A percentile compares a stretch with the other conserved stretches of the same genome.
Conservation (phyloP, 2,113 vertebrate species). For the Heterocephalus glaber region DNA sequence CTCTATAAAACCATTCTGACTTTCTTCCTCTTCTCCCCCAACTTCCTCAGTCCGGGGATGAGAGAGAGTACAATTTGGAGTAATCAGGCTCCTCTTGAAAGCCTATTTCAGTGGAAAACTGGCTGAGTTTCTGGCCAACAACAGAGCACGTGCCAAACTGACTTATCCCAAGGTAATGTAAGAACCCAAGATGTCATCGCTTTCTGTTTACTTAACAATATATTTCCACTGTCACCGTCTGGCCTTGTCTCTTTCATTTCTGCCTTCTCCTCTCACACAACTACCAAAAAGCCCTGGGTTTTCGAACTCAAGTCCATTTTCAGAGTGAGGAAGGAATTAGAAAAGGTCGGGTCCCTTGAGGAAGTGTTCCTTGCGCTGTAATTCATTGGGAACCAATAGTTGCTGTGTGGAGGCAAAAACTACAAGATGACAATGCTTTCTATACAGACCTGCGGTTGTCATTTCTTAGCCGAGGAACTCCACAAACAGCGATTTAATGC, state of each 20-base stretch:
- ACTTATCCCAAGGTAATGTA: constrained; percentile 36
- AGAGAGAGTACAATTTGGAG: constrained; percentile 73
- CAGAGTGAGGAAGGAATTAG: constrained; percentile 38
- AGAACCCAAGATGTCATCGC: constrained; percentile 67
- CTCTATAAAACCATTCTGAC: constrained; percentile 69
- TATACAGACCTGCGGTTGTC: background rate
- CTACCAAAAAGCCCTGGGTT: constrained; percentile 52
- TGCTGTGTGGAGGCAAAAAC: background rate
- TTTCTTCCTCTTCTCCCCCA: constrained; percentile 67
- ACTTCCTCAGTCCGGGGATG: constrained; percentile 73
- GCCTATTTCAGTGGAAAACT: constrained; percentile 65
- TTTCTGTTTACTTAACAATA: constrained; percentile 61
- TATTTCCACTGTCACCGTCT: constrained; percentile 56
- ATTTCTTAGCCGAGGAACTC: background rate
- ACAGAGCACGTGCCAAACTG: constrained; percentile 54
- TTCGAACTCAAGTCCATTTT: constrained; percentile 20
- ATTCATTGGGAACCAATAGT: background rate
- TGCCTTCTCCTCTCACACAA: constrained; percentile 12
- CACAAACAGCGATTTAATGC: constrained; percentile 34
- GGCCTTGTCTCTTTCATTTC: constrained; percentile 41
- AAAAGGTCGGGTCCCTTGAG: constrained; percentile 49
- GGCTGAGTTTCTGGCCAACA: constrained; percentile 52
- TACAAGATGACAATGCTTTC: background rate
- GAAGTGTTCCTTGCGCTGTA: constrained; percentile 60
- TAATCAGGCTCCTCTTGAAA: constrained; percentile 72